Evolutionary conservation across 2,888 invertebrate species (phyloP).

Genomic region (Mechanitis messenoides): DNA sequence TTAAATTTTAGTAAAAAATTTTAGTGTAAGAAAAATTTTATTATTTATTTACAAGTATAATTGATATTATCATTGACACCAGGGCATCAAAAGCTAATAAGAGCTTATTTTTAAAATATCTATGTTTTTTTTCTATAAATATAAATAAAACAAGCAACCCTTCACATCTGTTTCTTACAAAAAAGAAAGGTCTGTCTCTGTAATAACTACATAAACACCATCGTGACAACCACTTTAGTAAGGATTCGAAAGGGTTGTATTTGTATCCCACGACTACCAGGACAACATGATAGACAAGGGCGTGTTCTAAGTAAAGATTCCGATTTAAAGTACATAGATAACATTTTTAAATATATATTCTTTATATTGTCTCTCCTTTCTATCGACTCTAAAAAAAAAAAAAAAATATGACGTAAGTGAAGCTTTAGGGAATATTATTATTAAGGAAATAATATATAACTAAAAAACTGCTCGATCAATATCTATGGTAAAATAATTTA

Average conservation of each 20-base stretch:
- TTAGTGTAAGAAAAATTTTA: too few species aligned
- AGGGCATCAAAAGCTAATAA: conserved; percentile 10
- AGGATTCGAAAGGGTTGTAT: conserved; percentile 7
- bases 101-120: background rate
- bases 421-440: too few species aligned
- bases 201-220: background rate
- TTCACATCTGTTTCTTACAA: background rate
- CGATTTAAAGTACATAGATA: background rate
- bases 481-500: too few species aligned
- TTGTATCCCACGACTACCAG: conserved; percentile 10
- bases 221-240: background rate
- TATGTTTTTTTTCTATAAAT: background rate
- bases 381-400: too few species aligned
- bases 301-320: background rate
- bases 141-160: background rate
- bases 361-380: too few species aligned
- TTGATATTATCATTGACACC: conserved; percentile 12
- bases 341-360: background rate
- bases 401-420: too few species aligned
- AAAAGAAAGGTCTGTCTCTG: background rate
- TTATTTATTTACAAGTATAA: too few species aligned
- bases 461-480: too few species aligned
- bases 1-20: too few species aligned
- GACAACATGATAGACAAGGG: background rate
- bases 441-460: too few species aligned